Percentiles rank a stretch among this genome's conserved stretches.
Evolutionary conservation across 2,113 vertebrate genomes (phyloP).

Genomic region (Petroica traversi): DNA sequence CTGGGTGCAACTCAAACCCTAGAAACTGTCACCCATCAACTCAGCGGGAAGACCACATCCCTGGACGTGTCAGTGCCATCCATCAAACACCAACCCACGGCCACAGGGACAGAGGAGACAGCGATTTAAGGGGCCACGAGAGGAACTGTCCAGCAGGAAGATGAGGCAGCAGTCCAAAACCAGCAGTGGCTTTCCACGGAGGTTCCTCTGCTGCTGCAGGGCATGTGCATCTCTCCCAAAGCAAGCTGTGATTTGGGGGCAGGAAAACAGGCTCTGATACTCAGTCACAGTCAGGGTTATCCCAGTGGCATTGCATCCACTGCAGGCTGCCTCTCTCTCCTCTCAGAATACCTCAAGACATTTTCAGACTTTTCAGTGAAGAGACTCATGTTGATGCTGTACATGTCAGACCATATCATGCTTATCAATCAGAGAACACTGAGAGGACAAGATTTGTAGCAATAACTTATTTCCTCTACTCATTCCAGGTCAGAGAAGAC

Average conservation of each 20-base stretch:
- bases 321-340: not conserved
- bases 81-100: not conserved
- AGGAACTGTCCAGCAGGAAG: not conserved
- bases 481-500: not conserved
- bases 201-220: not conserved
- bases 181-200: not conserved
- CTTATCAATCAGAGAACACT: not conserved
- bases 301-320: not conserved
- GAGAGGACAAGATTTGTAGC: not conserved
- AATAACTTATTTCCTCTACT: not conserved
- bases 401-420: not conserved
- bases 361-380: not conserved
- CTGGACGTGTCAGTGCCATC: accelerated
- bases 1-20: not conserved
- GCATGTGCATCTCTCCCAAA: not conserved
- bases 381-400: not conserved
- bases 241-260: not conserved
- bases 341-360: not conserved
- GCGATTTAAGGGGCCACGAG: not conserved
- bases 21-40: not conserved
- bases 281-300: not conserved
- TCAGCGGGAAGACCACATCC: not conserved
- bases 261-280: not conserved
- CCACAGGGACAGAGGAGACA: not conserved
- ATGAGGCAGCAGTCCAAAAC: not conserved